These are phyloP conservation scores for Yoshiicerus persimilis DNA, from an alignment of 1,140 invertebrate genomes.

Conservation along the genomic window DNA sequence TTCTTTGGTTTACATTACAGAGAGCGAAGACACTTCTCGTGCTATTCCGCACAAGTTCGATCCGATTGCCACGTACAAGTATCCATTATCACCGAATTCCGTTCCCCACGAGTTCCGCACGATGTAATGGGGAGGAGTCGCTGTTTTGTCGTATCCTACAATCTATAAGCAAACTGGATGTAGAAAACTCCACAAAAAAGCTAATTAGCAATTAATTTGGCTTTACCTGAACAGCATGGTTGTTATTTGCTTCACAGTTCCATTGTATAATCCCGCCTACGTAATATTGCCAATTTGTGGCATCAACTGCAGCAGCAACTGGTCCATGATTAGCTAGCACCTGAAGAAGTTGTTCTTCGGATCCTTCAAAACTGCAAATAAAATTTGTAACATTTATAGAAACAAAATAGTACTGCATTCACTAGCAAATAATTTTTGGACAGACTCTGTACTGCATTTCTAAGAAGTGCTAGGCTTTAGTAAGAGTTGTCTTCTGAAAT, in stretches of 20 bases:
- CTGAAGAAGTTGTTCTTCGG: conserved; percentile 68
- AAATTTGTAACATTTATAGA: background rate
- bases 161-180: too few relatives aligned
- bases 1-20: conserved; percentile 21
- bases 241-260: conserved; percentile 70
- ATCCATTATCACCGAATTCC: conserved; percentile 74
- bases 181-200: too few relatives aligned
- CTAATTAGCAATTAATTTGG: background rate
- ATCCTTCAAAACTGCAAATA: conserved; percentile 62
- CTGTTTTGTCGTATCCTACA: conserved; percentile 77
- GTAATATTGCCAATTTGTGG: conserved; percentile 83
- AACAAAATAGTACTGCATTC: background rate
- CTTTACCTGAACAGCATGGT: conserved; percentile 76
- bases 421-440: too few relatives aligned
- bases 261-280: conserved; percentile 81
- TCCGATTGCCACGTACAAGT: conserved; percentile 74
- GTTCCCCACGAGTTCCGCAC: conserved; percentile 83
- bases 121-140: conserved; percentile 76
- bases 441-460: too few relatives aligned
- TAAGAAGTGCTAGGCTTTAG: too few relatives aligned
- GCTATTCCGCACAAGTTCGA: conserved; percentile 73
- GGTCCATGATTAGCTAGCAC: conserved; percentile 71
- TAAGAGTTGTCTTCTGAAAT: too few relatives aligned
- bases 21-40: conserved; percentile 37
- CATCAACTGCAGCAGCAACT: conserved; percentile 77